Base-by-base conservation (phyloP, 2,797 vertebrate genomes). In the Chaetodon trifasciatus region DNA sequence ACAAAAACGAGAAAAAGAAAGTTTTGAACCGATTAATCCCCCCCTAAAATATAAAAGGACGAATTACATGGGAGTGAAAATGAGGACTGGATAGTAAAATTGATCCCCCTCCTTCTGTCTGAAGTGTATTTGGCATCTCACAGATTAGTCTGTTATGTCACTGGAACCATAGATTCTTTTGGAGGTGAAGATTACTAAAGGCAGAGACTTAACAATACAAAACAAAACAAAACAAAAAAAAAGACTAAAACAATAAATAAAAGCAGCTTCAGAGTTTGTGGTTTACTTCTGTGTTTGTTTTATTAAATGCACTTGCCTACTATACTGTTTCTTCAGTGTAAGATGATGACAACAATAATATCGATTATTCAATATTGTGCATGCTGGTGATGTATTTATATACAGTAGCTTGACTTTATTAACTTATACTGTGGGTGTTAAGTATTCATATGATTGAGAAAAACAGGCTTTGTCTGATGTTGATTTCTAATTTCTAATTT, bases 361-460 rank as follows among this genome's bases (percentile, higher is more conserved):
- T 95, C 96, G 95, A 96, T 95, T 96, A 97, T 97, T 97, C 97
- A 97, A 96, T 99, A 98, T 98, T 97, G 97, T 99, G 98, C 98
- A 99, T 99, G 98, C 97, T 97, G 96, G 97, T 99, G 97, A 98
- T 95, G 98, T 99, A 99, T 98, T 99, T 98, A 97, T 98, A 98
- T 98, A 97, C 96, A 96, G 97, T 98, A 98, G 98, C 98, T 99
- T 98, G 97, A 97, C 96, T 98, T 98, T 97, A 99, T 98, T 98
- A 98, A 98, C 97, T 98, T 98, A 98, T 97, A 97, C 96, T 97
- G 97, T 99, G 97, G 96, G 95, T 98, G 98, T 99, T 98, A 97
- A 96, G 97, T 99, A 99, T 98, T 98, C 96, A 96, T 98, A 98
- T 97, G 97, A 97, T 96, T 97, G 92, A 96, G 90, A 97, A 97